Conservation (phyloP, 2,797 vertebrate genomes). For the Bovichtus diacanthus region DNA sequence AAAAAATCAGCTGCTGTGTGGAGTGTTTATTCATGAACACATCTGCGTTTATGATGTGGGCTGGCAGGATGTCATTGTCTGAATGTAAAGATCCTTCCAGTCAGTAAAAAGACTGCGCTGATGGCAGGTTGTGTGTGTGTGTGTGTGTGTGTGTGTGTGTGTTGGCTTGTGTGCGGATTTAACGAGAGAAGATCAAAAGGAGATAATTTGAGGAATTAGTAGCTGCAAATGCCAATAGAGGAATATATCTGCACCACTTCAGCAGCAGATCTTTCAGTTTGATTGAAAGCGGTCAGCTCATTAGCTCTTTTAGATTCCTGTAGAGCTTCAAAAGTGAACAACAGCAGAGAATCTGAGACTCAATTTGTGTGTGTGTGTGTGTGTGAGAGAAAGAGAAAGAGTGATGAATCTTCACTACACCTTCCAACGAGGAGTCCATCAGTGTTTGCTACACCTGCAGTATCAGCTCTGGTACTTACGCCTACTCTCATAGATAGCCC, state of each 20-base stretch:
- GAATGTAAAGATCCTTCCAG: slow-evolving; percentile 27
- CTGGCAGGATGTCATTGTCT: slow-evolving; percentile 16
- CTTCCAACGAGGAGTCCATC: slow-evolving; percentile 16
- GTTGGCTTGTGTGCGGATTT: background rate
- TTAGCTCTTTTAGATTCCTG: background rate
- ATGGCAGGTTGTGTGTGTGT: background rate
- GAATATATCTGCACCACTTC: background rate
- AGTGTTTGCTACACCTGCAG: slow-evolving; percentile 38
- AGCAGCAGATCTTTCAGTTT: background rate
- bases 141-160: background rate
- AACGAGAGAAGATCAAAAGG: slow-evolving; percentile 11
- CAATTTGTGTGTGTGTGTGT: background rate
- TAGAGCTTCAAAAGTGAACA: background rate
- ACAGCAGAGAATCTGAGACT: background rate
- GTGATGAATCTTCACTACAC: slow-evolving; percentile 24
- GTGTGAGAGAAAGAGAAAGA: slow-evolving; percentile 3
- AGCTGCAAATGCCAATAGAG: slow-evolving; percentile 8
- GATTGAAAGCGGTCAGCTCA: slow-evolving; percentile 1
- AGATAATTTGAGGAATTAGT: slow-evolving; percentile 25
- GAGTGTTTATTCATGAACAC: slow-evolving; percentile 30
- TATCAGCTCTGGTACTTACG: slow-evolving; percentile 90
- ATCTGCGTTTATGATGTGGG: slow-evolving; percentile 16
- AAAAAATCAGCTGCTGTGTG: slow-evolving; percentile 16
- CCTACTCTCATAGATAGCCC: slow-evolving; percentile 98
- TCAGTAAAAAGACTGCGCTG: background rate